These are phyloP conservation scores for Rhinoderma darwinii DNA, from an alignment of 2,113 vertebrate species.

Conservation along the genomic window DNA sequence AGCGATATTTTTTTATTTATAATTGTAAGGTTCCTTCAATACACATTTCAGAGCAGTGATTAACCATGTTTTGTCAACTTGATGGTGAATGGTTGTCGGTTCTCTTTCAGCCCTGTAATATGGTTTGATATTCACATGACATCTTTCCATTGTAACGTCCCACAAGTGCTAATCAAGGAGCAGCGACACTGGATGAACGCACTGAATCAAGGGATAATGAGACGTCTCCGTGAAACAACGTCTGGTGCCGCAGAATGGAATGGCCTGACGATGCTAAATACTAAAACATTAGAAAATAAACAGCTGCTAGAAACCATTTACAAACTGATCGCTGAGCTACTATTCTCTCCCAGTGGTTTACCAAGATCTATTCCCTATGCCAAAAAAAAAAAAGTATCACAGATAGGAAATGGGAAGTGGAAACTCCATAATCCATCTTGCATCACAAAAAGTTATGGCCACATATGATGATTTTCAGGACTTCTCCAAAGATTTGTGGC, in stretches of 20 bases:
- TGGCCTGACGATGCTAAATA: constrained; percentile 21
- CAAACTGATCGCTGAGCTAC: neutral
- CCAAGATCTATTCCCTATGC: neutral
- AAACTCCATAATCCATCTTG: neutral
- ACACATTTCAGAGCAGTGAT: neutral
- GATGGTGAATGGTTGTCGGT: neutral
- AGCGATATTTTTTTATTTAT: neutral
- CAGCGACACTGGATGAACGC: constrained; percentile 27
- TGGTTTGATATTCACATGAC: constrained; percentile 33
- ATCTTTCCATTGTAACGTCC: constrained; percentile 31
- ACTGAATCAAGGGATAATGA: constrained; percentile 46
- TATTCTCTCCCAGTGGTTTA: constrained; percentile 18
- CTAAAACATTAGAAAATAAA: constrained; percentile 37
- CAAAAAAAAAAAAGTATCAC: constrained; percentile 10
- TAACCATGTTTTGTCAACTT: constrained; percentile 28
- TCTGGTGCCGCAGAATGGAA: constrained; percentile 13
- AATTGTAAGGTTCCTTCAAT: neutral
- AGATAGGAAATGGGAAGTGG: neutral
- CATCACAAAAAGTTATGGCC: neutral
- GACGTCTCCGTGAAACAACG: constrained; percentile 3
- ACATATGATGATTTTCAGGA: neutral
- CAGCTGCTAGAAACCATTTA: neutral
- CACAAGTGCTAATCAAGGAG: constrained; percentile 54
- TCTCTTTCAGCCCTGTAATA: neutral
- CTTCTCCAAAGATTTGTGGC: neutral